Conservation (phyloP, 2,888 invertebrate species). For the Callimorpha dominula region DNA sequence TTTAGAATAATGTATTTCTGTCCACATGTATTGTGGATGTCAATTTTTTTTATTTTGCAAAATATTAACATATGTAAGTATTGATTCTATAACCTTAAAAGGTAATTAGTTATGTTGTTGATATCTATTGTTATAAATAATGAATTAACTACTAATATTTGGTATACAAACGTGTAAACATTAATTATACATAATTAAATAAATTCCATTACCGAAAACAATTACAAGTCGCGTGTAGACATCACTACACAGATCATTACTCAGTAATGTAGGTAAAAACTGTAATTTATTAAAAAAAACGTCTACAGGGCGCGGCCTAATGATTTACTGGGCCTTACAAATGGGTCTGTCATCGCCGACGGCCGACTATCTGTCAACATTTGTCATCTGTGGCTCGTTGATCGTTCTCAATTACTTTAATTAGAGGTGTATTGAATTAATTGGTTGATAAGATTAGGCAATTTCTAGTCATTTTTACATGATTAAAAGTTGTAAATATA, state of each 20-base stretch:
- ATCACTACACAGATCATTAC: constrained; percentile 52
- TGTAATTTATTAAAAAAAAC: constrained; percentile 67
- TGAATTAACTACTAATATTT: not conserved
- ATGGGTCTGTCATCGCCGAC: constrained; percentile 79
- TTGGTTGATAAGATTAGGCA: constrained; percentile 26
- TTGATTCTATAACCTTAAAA: no score
- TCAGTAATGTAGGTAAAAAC: constrained; percentile 37
- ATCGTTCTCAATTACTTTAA: constrained; percentile 66
- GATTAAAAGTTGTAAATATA: not conserved
- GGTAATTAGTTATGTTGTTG: not conserved
- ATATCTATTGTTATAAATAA: not conserved
- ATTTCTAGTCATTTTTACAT: not conserved
- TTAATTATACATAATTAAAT: constrained; percentile 11
- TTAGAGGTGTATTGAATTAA: constrained; percentile 53
- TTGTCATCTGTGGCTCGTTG: constrained; percentile 70
- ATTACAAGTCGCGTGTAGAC: constrained; percentile 51
- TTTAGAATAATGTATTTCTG: not conserved
- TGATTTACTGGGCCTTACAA: constrained; percentile 73
- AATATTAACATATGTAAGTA: not conserved
- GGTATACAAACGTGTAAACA: not conserved
- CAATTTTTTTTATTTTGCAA: no score
- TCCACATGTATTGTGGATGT: no score
- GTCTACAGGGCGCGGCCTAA: constrained; percentile 63
- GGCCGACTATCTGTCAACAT: constrained; percentile 74
- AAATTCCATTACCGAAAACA: constrained; percentile 36